These are phyloP conservation scores for Disparrhopalites patrizii DNA, from an alignment of 2,888 invertebrate genomes.

Conservation along the genomic window DNA sequence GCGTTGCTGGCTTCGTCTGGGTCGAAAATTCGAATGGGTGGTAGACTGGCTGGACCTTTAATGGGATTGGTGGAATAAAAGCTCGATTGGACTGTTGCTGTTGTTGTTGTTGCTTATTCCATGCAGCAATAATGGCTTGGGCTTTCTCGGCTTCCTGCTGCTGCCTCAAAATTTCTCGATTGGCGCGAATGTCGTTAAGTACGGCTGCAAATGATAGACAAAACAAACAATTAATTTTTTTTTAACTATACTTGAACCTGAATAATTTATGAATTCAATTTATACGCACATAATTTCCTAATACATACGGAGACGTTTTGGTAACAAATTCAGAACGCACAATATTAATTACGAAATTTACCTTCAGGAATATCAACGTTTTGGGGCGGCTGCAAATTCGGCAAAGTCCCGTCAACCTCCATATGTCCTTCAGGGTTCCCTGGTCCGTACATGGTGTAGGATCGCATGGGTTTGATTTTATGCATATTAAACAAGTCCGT, in stretches of 20 bases:
- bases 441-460: conserved; percentile 6
- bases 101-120: no score
- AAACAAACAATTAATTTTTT: no score
- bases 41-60: no score
- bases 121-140: no score
- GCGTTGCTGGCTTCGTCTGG: no score
- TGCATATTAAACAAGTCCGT: conserved; percentile 21
- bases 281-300: neutral
- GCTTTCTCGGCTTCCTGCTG: neutral
- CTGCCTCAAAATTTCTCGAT: neutral
- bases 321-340: neutral
- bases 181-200: neutral
- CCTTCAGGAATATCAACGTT: conserved; percentile 7
- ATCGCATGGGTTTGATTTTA: conserved; percentile 11
- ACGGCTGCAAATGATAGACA: no score
- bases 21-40: no score
- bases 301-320: neutral
- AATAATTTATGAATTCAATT: neutral
- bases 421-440: conserved; percentile 3
- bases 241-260: no score
- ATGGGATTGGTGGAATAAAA: no score
- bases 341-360: neutral
- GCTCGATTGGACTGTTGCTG: no score
- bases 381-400: neutral
- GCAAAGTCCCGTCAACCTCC: conserved; percentile 6